These are phyloP conservation scores for Tenodera sinensis DNA, from an alignment of 2,888 invertebrate species.

Conservation along the genomic window DNA sequence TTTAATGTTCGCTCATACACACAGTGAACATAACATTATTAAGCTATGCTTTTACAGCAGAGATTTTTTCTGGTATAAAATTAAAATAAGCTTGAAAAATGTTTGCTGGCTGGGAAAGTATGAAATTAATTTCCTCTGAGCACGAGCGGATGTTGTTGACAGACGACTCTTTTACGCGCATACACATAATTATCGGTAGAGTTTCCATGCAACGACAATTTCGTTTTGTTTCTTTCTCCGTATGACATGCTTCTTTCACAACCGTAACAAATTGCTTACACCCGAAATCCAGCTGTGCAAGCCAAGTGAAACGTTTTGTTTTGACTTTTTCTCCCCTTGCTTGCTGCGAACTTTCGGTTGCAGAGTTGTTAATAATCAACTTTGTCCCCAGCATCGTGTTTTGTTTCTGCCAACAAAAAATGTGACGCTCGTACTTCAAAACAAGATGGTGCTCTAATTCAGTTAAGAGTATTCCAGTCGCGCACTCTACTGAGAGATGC, in stretches of 20 bases:
- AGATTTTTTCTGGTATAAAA: too few relatives aligned
- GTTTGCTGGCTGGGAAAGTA: background rate
- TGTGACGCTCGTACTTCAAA: background rate
- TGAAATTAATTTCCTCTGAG: background rate
- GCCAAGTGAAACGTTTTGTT: background rate
- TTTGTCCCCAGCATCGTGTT: background rate
- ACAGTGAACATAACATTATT: too few relatives aligned
- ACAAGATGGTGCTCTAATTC: background rate
- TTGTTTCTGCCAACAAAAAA: background rate
- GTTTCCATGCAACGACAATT: background rate
- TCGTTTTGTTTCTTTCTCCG: background rate
- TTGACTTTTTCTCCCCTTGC: background rate
- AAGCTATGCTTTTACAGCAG: too few relatives aligned
- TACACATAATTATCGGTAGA: background rate
- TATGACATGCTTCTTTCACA: background rate
- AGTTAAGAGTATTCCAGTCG: background rate
- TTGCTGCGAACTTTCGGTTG: background rate
- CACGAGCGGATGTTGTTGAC: background rate
- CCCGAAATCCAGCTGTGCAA: background rate
- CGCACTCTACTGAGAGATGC: too few relatives aligned
- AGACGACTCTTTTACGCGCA: background rate
- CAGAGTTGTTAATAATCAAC: background rate
- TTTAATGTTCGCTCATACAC: too few relatives aligned
- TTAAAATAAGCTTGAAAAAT: background rate
- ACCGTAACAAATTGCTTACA: background rate